Evolutionary conservation across 2,113 vertebrate species (phyloP).

Genomic region (Mustela nigripes): DNA sequence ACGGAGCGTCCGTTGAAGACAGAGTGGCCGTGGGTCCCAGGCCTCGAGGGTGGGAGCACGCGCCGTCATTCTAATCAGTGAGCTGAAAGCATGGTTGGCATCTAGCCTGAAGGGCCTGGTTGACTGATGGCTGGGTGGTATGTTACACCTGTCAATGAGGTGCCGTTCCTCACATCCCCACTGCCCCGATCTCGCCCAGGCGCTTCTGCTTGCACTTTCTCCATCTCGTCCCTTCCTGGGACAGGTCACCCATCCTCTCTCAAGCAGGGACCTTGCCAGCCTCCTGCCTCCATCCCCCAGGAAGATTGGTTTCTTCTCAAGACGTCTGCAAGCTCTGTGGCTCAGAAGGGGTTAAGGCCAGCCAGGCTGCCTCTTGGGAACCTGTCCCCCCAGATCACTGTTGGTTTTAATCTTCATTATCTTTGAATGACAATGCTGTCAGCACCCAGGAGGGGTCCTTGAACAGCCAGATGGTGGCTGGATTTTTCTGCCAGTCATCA

Average conservation of each 20-base stretch:
- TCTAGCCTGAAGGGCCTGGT: background rate
- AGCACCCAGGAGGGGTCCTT: constrained; percentile 65
- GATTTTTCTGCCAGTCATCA: constrained; percentile 74
- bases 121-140: constrained; percentile 36
- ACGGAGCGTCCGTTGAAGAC: background rate
- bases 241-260: background rate
- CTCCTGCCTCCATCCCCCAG: background rate
- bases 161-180: background rate
- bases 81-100: background rate
- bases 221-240: background rate
- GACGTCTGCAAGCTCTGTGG: background rate
- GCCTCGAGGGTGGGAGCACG: background rate
- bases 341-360: constrained; percentile 75
- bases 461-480: constrained; percentile 75
- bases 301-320: background rate
- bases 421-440: constrained; percentile 64
- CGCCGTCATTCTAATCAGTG: background rate
- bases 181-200: background rate
- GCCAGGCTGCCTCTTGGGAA: constrained; percentile 60
- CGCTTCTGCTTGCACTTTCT: background rate
- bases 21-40: background rate
- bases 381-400: constrained; percentile 47
- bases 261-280: background rate
- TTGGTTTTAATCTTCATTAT: constrained; percentile 79
- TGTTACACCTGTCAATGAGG: background rate